phyloP scores from a whole-genome alignment of 2,113 vertebrate genomes.

The Odontesthes bonariensis region DNA sequence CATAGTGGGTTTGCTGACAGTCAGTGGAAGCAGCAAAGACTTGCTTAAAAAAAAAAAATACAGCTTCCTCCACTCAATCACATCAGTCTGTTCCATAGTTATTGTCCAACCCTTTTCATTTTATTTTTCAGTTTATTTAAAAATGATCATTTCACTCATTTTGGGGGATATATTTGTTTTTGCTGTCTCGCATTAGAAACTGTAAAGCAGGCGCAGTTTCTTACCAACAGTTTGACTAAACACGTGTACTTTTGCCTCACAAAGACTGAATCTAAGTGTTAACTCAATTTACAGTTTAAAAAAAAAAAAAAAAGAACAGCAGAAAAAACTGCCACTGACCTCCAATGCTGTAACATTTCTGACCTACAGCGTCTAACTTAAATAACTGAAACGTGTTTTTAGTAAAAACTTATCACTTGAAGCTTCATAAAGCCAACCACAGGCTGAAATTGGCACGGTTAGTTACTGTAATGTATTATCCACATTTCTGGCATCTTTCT shows the following conservation, averaged over 20 bases:
- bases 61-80: not conserved
- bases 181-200: not conserved
- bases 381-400: not conserved
- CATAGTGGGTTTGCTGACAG: not conserved
- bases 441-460: not conserved
- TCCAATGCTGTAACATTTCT: not conserved
- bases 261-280: not conserved
- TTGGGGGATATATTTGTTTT: not conserved
- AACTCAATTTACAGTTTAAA: too few species aligned
- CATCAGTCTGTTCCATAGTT: not conserved
- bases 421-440: not conserved
- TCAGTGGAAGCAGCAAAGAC: slow-evolving; percentile 1
- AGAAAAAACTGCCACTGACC: not conserved
- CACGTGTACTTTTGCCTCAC: not conserved
- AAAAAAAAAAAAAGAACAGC: not conserved
- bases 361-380: not conserved
- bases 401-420: not conserved
- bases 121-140: slow-evolving; percentile 5
- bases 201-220: not conserved
- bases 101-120: not conserved
- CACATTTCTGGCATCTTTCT: not conserved
- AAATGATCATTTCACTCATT: not conserved
- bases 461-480: not conserved
- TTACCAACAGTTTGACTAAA: not conserved
- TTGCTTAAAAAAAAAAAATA: not conserved